Evolutionary conservation across 1,140 invertebrate species (phyloP).

Genomic region (Ceratina japonica): DNA sequence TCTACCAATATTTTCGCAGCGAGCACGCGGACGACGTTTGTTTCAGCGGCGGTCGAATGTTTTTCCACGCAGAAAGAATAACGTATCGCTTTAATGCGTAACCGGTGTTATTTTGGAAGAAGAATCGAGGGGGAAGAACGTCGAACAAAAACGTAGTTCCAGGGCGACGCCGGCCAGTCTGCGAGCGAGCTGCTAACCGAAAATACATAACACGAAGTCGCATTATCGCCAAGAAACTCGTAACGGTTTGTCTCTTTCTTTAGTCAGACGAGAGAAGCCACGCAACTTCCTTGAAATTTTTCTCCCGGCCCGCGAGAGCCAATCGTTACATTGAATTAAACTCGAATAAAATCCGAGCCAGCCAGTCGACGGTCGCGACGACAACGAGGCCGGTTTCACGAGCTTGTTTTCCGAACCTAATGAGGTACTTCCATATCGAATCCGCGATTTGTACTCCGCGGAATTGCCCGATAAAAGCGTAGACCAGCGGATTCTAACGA

Average conservation of each 20-base stretch:
- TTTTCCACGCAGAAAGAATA: background rate
- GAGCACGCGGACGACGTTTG: too few species aligned
- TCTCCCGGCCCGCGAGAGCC: conserved; percentile 19
- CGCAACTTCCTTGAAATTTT: conserved; percentile 38
- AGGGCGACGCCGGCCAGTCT: background rate
- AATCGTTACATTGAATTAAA: conserved; percentile 63
- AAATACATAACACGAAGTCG: conserved; percentile 17
- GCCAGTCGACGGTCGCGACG: background rate
- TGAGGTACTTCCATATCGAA: conserved; percentile 13
- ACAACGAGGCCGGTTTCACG: conserved; percentile 12
- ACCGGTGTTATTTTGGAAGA: background rate
- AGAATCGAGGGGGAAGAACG: background rate
- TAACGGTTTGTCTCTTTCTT: conserved; percentile 38
- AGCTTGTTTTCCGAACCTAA: conserved; percentile 43
- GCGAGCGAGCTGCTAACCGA: background rate
- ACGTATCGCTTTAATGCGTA: background rate
- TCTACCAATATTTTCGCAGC: too few species aligned
- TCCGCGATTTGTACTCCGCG: background rate
- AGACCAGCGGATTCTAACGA: background rate
- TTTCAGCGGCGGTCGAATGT: background rate
- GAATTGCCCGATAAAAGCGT: background rate
- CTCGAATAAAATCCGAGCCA: conserved; percentile 39
- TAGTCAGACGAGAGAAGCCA: conserved; percentile 15
- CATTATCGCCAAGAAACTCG: conserved; percentile 38
- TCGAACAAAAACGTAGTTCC: conserved; percentile 6